phyloP scores from a whole-genome alignment of 2,797 vertebrate species.

The Danio jaintianensis region DNA sequence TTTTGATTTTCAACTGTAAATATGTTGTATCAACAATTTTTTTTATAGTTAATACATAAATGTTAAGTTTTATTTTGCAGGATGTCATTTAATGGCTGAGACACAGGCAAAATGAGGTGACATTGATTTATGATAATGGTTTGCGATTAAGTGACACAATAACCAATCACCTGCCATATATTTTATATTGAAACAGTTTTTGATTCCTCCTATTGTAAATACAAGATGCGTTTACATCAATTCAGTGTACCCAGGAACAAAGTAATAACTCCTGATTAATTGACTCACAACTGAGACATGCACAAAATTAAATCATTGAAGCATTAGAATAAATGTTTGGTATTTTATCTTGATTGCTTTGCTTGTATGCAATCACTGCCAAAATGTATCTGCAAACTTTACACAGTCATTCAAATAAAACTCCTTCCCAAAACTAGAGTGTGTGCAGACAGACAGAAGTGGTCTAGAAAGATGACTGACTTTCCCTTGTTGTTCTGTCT shows the following conservation, averaged over 20 bases:
- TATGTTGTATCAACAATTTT: not conserved
- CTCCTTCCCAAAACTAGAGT: not conserved
- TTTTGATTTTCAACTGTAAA: not conserved
- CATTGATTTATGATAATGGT: not conserved
- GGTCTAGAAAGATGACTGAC: constrained; percentile 56
- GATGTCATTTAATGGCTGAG: not conserved
- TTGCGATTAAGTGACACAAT: not conserved
- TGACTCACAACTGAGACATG: not conserved
- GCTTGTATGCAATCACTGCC: not conserved
- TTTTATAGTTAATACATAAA: not conserved
- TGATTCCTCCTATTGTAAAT: not conserved
- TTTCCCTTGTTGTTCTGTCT: constrained; percentile 50
- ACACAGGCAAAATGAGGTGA: not conserved
- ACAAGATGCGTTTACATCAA: not conserved
- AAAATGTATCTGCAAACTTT: constrained; percentile 11
- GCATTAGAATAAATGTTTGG: constrained; percentile 4
- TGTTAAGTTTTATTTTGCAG: not conserved
- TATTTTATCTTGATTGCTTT: not conserved
- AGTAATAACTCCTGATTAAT: constrained; percentile 2
- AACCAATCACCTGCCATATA: not conserved
- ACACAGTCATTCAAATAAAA: constrained; percentile 7
- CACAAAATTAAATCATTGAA: not conserved
- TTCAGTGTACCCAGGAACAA: not conserved
- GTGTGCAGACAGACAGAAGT: constrained; percentile 38
- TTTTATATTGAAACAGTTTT: not conserved